These are phyloP conservation scores for Petaurus breviceps DNA, from an alignment of 2,113 vertebrate genomes.

Conservation along the genomic window DNA sequence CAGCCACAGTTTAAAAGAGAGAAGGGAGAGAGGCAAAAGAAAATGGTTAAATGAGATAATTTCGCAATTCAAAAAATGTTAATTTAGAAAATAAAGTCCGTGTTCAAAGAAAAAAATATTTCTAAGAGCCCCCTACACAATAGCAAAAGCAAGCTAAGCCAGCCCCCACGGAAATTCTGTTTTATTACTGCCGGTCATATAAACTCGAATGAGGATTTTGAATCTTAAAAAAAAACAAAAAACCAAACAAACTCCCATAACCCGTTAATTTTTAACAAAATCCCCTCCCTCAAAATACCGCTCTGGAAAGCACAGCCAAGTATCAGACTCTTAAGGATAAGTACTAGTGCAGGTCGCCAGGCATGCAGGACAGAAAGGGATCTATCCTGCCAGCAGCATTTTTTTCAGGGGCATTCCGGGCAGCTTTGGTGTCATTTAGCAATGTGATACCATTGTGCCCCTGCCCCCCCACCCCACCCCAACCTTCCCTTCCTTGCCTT, in stretches of 20 bases:
- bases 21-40: constrained; percentile 69
- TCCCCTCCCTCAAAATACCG: constrained; percentile 31
- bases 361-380: not conserved
- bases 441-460: not conserved
- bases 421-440: constrained; percentile 13
- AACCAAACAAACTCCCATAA: not conserved
- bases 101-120: constrained; percentile 83
- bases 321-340: constrained; percentile 39
- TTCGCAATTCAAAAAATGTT: constrained; percentile 83
- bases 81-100: constrained; percentile 80
- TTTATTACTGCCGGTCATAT: constrained; percentile 66
- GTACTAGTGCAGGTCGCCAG: constrained; percentile 52
- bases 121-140: constrained; percentile 78
- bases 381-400: not conserved
- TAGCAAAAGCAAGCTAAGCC: constrained; percentile 76
- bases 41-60: constrained; percentile 88
- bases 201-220: constrained; percentile 79
- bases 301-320: constrained; percentile 47
- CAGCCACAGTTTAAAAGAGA: constrained; percentile 78
- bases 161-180: constrained; percentile 49
- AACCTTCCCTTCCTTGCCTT: not conserved
- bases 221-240: constrained; percentile 75
- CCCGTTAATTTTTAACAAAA: constrained; percentile 39
- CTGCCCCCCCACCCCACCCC: not conserved
- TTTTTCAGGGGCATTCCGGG: not conserved